These are phyloP conservation scores for Aphelinus certus DNA, from an alignment of 1,140 invertebrate genomes.

Conservation along the genomic window DNA sequence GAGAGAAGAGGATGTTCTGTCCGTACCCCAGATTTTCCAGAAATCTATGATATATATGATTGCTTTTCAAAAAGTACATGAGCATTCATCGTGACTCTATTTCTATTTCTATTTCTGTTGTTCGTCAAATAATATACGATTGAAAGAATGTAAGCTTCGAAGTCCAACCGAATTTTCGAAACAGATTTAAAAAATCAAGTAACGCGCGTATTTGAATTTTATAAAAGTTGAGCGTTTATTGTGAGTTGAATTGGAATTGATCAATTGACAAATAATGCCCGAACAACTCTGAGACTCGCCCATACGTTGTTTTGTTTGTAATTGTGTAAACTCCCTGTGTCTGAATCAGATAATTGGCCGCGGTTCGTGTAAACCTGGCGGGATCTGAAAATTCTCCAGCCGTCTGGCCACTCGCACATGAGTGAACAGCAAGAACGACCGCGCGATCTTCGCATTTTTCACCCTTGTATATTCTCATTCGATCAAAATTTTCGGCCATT, in stretches of 20 bases:
- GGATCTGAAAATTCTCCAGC: conserved; percentile 31
- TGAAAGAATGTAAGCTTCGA: too few species aligned
- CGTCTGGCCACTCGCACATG: conserved; percentile 14
- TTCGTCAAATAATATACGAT: conserved; percentile 19
- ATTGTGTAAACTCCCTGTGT: conserved; percentile 17
- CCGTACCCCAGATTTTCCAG: too few species aligned
- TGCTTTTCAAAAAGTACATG: background rate
- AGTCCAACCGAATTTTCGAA: too few species aligned
- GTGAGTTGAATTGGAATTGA: background rate
- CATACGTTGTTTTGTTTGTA: conserved; percentile 9
- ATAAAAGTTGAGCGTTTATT: too few species aligned
- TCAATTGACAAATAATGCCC: conserved; percentile 14
- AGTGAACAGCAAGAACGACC: conserved; percentile 6
- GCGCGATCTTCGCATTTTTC: background rate
- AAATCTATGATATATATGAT: too few species aligned
- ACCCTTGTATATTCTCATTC: too few species aligned
- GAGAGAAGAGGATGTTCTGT: too few species aligned
- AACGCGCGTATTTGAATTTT: too few species aligned
- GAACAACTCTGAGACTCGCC: background rate
- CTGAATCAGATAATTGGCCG: conserved; percentile 28
- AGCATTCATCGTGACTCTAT: conserved; percentile 5
- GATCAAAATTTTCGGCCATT: conserved; percentile 4
- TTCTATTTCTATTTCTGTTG: background rate
- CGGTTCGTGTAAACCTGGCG: conserved; percentile 5
- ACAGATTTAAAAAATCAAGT: too few species aligned